Percentiles rank a stretch among this genome's conserved stretches.
These are phyloP conservation scores for Agrilus cyanescens DNA, from an alignment of 2,888 invertebrate species.

Conservation along the genomic window DNA sequence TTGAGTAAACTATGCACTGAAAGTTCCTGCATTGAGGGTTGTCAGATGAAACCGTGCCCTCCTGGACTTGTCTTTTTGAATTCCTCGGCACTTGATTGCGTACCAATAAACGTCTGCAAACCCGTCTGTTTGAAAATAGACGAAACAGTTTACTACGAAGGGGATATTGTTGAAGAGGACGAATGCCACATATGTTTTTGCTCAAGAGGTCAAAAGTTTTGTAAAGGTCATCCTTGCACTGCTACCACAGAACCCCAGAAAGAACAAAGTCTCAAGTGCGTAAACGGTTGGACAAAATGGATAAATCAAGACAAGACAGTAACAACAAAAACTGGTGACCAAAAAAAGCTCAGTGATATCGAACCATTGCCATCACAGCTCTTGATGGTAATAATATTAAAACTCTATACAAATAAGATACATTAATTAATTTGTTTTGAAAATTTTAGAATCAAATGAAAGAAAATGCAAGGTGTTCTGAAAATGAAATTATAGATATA, in stretches of 20 bases:
- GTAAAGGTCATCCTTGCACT: constrained; percentile 59
- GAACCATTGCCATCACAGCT: constrained; percentile 45
- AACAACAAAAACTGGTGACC: constrained; percentile 20
- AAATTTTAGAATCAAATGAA: constrained; percentile 11
- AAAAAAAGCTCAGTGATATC: constrained; percentile 38
- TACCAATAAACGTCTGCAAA: constrained; percentile 58
- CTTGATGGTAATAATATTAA: constrained; percentile 38
- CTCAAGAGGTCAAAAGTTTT: constrained; percentile 54
- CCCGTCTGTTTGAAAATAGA: constrained; percentile 58
- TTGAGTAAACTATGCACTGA: constrained; percentile 53
- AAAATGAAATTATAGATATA: constrained; percentile 54
- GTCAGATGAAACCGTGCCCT: constrained; percentile 62
- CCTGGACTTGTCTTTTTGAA: constrained; percentile 63
- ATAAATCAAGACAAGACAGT: constrained; percentile 47
- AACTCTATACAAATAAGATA: neutral
- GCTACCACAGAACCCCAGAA: constrained; percentile 27
- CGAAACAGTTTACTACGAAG: constrained; percentile 59
- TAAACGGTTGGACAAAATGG: constrained; percentile 71
- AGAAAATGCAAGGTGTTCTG: constrained; percentile 44
- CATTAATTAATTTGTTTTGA: neutral
- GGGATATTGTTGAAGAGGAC: constrained; percentile 63
- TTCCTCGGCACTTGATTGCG: constrained; percentile 55
- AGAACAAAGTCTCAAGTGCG: constrained; percentile 36
- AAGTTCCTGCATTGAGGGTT: constrained; percentile 76
- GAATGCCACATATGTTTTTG: constrained; percentile 72